These are phyloP conservation scores for Ametastegia equiseti DNA, from an alignment of 2,888 invertebrate genomes.

Conservation along the genomic window DNA sequence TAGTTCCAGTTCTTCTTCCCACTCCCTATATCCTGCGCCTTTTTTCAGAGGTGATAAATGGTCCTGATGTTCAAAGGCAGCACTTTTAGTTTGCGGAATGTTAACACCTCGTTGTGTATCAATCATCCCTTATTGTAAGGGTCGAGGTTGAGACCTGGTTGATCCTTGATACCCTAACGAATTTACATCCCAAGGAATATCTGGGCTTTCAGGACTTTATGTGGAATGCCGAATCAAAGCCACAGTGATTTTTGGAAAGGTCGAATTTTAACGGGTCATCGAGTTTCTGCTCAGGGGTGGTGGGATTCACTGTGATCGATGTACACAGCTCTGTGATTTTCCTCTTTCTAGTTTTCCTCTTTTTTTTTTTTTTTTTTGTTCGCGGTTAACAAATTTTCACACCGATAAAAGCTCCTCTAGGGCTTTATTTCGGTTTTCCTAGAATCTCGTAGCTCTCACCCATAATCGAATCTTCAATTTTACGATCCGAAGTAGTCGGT, in stretches of 20 bases:
- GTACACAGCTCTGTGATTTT: background rate
- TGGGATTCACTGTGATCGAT: background rate
- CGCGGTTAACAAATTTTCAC: slow-evolving; percentile 19
- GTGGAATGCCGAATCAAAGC: background rate
- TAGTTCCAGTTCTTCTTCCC: background rate
- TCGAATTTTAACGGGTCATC: slow-evolving; percentile 2
- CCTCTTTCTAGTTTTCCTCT: background rate
- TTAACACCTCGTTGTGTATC: slow-evolving; percentile 42
- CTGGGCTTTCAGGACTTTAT: background rate
- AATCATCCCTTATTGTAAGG: slow-evolving; percentile 38
- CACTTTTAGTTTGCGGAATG: slow-evolving; percentile 33
- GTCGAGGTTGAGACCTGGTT: background rate
- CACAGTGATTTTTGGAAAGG: slow-evolving; percentile 12
- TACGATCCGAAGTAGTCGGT: slow-evolving; percentile 24
- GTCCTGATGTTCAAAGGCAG: background rate
- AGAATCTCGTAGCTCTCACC: background rate
- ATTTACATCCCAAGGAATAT: background rate
- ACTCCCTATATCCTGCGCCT: background rate
- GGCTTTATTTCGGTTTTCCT: background rate
- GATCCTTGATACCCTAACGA: background rate
- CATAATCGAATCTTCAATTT: slow-evolving; percentile 32
- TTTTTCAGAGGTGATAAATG: slow-evolving; percentile 23
- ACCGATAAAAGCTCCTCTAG: background rate
- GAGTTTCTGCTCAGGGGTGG: background rate
- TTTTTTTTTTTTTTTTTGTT: background rate